Evolutionary conservation across 2,113 vertebrate species (phyloP), one percentile per base, ranked within the genome.

Genomic region (Anoura caudifer): DNA sequence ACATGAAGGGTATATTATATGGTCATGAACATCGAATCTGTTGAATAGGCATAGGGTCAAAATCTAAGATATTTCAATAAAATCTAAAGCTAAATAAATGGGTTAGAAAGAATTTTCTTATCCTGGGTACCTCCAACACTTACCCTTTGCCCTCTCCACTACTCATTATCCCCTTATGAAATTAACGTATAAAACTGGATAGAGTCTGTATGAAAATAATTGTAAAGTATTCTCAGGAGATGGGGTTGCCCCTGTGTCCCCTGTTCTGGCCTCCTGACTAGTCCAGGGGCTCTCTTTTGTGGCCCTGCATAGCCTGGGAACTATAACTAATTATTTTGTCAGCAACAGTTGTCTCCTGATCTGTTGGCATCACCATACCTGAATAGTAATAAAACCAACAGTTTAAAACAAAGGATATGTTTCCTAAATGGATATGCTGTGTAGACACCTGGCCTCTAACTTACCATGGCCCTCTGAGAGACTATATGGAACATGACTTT

Each of bases 1-100:
- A 73, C 5, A 2, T 36, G 11, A 0, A 22, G 1, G 5, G 3
- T 77, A 5, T 65, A 8, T 16, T 72, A 7, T 73, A 20, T 15
- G 19, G 15, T 38, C 54, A 79, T 1, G 13, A 17, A 2, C 24
- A 61, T 0, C 54, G 70, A 61, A 38, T 59, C n/a, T 77, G 20
- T 45, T 82, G 31, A 38, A 19, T 20, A 54, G 15, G 15, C 4
- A 5, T 14, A 47, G 47, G 31, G 45, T 33, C 47, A n/a, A 31
- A 72, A 52, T 45, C 10, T 69, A 52, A 82, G 73, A 16, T 6
- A 28, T 4, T 63, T 26, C 22, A n/a, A 20, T 76, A 54, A 65
- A 77, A 70, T 43, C 3, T 54, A 76, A 83, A 90, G 52, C 8
- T 38, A 50, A 59, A 28, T 6, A 20, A 69, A 8, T 13, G 7